Conservation (phyloP, 1,140 invertebrate species). For the Luehdorfia chinensis region DNA sequence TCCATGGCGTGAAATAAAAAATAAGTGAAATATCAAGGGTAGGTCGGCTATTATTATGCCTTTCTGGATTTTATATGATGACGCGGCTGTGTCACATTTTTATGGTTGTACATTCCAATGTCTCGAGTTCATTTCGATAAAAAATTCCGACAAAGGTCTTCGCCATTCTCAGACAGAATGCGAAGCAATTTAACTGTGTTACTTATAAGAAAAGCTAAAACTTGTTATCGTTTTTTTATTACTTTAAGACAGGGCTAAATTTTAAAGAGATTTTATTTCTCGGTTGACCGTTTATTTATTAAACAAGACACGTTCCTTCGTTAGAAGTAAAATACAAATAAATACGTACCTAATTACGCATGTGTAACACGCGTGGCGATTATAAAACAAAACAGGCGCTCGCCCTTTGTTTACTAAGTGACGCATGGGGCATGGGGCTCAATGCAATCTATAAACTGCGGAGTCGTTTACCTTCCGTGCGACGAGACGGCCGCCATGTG, state of each 20-base stretch:
- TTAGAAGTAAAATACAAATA: slow-evolving; percentile 12
- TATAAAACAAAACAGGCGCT: slow-evolving; percentile 55
- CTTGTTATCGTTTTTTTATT: slow-evolving; percentile 5
- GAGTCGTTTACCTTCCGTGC: slow-evolving; percentile 73
- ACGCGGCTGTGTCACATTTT: slow-evolving; percentile 16
- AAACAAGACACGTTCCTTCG: not conserved
- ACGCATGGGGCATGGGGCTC: slow-evolving; percentile 61
- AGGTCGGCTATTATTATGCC: not conserved
- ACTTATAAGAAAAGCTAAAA: not conserved
- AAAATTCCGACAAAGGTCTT: slow-evolving; percentile 12
- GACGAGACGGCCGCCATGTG: slow-evolving; percentile 69
- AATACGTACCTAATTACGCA: slow-evolving; percentile 24
- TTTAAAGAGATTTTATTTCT: not conserved
- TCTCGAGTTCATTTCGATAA: slow-evolving; percentile 14
- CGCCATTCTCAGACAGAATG: not conserved
- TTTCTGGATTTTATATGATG: slow-evolving; percentile 12
- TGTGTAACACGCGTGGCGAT: slow-evolving; percentile 39
- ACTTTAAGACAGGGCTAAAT: not conserved
- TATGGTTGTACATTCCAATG: slow-evolving; percentile 13
- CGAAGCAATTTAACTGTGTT: not conserved
- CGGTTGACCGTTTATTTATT: slow-evolving; percentile 3
- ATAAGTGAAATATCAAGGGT: slow-evolving; percentile 2
- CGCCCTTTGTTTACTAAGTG: slow-evolving; percentile 72
- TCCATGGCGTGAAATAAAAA: slow-evolving; percentile 6
- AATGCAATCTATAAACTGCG: slow-evolving; percentile 62